Base-by-base conservation (phyloP, 2,113 vertebrate genomes). In the Ceyx margarethae region DNA sequence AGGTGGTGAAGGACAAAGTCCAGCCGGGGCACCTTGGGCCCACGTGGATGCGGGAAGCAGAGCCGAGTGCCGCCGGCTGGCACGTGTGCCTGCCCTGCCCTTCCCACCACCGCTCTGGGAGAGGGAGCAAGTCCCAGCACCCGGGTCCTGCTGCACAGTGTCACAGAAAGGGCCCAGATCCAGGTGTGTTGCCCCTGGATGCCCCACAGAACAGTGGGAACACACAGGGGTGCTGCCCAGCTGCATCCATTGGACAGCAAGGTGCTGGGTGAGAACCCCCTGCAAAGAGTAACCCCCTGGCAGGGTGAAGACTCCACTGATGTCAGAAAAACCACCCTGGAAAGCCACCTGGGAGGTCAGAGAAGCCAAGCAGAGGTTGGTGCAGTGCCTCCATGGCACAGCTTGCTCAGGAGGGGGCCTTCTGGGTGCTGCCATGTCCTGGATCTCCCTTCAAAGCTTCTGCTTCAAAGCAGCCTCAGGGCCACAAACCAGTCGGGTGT, bases 101-200 rank as follows among this genome's bases (percentile, higher is more conserved):
- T 60, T 7, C 31, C 13, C 29, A 7, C 46, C n/a, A 7, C 64
- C 10, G 0, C 6, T 16, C 85, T 0, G 16, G 15, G 72, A 28
- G 4, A 51, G 67, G 43, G 58, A 72, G 46, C 8, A n/a, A 43
- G 31, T n/a, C 17, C 5, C 45, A 17, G 25, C 10, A 23, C 10
- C 33, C 16, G 0, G 3, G 26, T 0, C 16, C 40, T n/a, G 1
- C n/a, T 2, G n/a, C 75, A 2, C 1, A 0, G 83, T 9, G 3
- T 2, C 3, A 0, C 1, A 40, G 17, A 9, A 6, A 28, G 10
- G 22, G 3, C 65, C 37, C 85, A 20, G 17, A 28, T 1, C 31
- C 31, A 0, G 16, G 35, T 1, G 37, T 21, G 18, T 0, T 10
- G 4, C 17, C 15, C 19, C 13, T 2, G 3, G 46, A 0, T 22